Conservation (phyloP, 1,140 invertebrate genomes). For the Tribolium castaneum region DNA sequence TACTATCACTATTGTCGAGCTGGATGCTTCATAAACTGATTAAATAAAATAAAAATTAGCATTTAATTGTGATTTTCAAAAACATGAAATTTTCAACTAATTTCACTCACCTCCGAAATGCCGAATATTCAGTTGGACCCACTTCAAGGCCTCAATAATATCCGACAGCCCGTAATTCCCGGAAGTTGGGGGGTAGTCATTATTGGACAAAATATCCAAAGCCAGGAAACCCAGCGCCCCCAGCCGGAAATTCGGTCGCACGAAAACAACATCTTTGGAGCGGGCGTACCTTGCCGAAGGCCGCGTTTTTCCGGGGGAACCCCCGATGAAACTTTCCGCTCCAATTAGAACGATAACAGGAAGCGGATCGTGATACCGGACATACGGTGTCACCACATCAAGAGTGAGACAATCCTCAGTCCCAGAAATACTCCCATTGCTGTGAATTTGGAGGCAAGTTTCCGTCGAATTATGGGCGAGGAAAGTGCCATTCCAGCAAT, state of each 20-base stretch:
- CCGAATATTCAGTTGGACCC: constrained; percentile 83
- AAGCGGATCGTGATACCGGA: constrained; percentile 77
- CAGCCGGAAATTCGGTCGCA: constrained; percentile 83
- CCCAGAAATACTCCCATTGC: constrained; percentile 74
- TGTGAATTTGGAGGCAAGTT: constrained; percentile 75
- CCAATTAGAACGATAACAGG: constrained; percentile 87
- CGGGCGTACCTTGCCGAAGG: constrained; percentile 65
- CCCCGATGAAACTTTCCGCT: constrained; percentile 79
- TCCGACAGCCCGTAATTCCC: constrained; percentile 91
- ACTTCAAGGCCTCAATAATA: constrained; percentile 79
- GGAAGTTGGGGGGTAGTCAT: constrained; percentile 77
- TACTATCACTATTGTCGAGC: too few relatives aligned
- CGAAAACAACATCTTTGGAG: constrained; percentile 83
- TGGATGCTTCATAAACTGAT: too few relatives aligned
- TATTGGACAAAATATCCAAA: constrained; percentile 74
- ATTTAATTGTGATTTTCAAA: too few relatives aligned
- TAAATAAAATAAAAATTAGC: too few relatives aligned
- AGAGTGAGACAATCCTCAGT: constrained; percentile 84
- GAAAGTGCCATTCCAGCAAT: constrained; percentile 85
- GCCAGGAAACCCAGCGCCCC: constrained; percentile 85
- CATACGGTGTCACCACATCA: constrained; percentile 80
- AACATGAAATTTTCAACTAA: too few relatives aligned
- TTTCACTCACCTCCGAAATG: constrained; percentile 77
- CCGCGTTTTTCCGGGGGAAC: constrained; percentile 70
- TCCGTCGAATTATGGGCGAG: constrained; percentile 74